Evolutionary conservation across 2,888 invertebrate species (phyloP).

Genomic region (Pseudolycoriella hygida): DNA sequence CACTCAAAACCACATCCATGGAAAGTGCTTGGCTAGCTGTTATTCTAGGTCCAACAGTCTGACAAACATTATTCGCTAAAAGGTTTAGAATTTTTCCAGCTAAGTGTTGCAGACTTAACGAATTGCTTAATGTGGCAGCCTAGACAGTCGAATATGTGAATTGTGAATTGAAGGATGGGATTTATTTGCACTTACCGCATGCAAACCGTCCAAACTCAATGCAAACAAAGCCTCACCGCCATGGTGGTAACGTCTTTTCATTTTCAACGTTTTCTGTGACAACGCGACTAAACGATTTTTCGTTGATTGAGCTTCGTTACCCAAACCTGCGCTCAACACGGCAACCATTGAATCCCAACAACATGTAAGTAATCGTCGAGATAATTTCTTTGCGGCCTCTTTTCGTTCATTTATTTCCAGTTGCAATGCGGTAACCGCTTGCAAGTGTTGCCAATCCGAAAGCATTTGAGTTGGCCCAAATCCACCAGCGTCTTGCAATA

Average conservation of each 20-base stretch:
- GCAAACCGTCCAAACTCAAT: constrained; percentile 73
- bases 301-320: constrained; percentile 30
- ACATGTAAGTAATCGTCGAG: constrained; percentile 62
- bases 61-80: constrained; percentile 77
- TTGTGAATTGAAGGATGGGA: too few species aligned
- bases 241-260: constrained; percentile 31
- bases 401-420: constrained; percentile 49
- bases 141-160: constrained; percentile 18
- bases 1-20: constrained; percentile 74
- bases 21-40: constrained; percentile 81
- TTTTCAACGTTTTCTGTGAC: constrained; percentile 31
- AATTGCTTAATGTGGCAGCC: constrained; percentile 80
- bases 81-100: constrained; percentile 81
- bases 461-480: constrained; percentile 66
- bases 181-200: constrained; percentile 39
- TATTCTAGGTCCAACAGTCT: constrained; percentile 55
- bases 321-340: constrained; percentile 63
- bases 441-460: constrained; percentile 72
- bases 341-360: constrained; percentile 87
- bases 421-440: constrained; percentile 50
- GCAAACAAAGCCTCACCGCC: constrained; percentile 65
- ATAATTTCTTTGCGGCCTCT: constrained; percentile 62
- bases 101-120: constrained; percentile 70
- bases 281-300: constrained; percentile 40
- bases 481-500: constrained; percentile 60